Percentiles rank a stretch among this genome's conserved stretches.
Conservation (phyloP, 2,797 vertebrate species). For the Dromococcyx pavoninus region DNA sequence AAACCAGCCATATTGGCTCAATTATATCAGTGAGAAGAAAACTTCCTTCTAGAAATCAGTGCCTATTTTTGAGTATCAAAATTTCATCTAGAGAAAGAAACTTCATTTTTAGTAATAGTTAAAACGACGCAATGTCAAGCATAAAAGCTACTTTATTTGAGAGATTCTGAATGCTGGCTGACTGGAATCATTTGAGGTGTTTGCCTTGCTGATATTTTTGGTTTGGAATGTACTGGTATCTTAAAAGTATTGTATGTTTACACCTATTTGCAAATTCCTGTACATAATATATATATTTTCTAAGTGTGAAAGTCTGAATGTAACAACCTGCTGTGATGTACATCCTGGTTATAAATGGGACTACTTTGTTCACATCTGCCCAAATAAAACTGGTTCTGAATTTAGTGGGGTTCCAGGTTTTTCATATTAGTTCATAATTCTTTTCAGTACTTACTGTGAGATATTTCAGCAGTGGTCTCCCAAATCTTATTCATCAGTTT, state of each 20-base stretch:
- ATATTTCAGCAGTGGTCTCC: neutral
- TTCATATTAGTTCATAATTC: neutral
- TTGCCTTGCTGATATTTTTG: conserved; percentile 69
- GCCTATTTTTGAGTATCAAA: conserved; percentile 67
- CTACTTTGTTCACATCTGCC: conserved; percentile 62
- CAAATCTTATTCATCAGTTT: conserved; percentile 24
- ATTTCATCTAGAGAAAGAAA: conserved; percentile 22
- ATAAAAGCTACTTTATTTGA: conserved; percentile 62
- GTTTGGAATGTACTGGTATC: conserved; percentile 72
- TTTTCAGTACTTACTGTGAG: neutral
- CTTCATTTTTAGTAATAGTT: conserved; percentile 30
- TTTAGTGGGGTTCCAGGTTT: conserved; percentile 11
- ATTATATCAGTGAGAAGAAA: conserved; percentile 67
- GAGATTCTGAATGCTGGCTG: conserved; percentile 46
- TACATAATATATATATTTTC: conserved; percentile 80
- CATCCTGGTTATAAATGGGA: conserved; percentile 71
- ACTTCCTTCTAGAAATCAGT: conserved; percentile 75
- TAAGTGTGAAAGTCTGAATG: conserved; percentile 76
- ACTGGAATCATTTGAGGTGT: conserved; percentile 61
- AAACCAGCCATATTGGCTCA: conserved; percentile 77
- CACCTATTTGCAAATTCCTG: conserved; percentile 74
- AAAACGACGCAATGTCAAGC: conserved; percentile 22
- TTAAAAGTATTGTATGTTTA: conserved; percentile 76
- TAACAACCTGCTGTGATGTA: conserved; percentile 77
- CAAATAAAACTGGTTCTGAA: conserved; percentile 76